These are phyloP conservation scores for Scomber scombrus DNA, from an alignment of 2,113 vertebrate species.

Conservation along the genomic window DNA sequence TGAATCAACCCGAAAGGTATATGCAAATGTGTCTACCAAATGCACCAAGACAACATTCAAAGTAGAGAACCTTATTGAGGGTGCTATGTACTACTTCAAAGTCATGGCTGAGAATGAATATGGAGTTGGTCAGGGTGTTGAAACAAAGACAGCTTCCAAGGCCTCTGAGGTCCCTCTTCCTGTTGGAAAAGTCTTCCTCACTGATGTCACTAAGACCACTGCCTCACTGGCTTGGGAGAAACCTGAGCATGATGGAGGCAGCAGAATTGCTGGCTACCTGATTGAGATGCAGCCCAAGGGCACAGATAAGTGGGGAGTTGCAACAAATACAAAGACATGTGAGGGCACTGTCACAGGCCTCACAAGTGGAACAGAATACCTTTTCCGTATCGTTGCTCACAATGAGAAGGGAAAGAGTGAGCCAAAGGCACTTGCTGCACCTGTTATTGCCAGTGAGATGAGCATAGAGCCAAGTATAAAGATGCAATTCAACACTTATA, in stretches of 20 bases:
- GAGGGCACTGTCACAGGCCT: constrained; percentile 91
- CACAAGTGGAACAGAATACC: constrained; percentile 92
- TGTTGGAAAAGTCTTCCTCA: constrained; percentile 93
- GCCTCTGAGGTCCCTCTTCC: constrained; percentile 95
- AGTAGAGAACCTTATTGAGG: constrained; percentile 94
- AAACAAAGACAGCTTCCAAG: constrained; percentile 93
- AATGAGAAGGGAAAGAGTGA: constrained; percentile 99
- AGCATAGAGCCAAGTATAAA: constrained; percentile 93
- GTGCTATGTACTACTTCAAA: constrained; percentile 97
- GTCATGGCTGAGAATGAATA: constrained; percentile 99
- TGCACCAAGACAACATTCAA: constrained; percentile 94
- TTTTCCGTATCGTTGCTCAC: constrained; percentile 92
- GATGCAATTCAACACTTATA: constrained; percentile 93
- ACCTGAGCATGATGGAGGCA: constrained; percentile 96
- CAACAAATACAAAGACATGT: constrained; percentile 92
- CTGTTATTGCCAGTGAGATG: constrained; percentile 94
- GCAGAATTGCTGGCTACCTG: constrained; percentile 94
- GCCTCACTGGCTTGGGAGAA: constrained; percentile 95
- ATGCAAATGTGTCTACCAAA: constrained; percentile 93
- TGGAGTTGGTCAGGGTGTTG: constrained; percentile 91
- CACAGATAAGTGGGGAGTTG: constrained; percentile 93
- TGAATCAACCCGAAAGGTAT: constrained; percentile 95
- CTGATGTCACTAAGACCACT: constrained; percentile 93
- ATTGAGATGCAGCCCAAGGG: constrained; percentile 97
- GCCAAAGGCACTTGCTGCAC: constrained; percentile 91